phyloP scores from a whole-genome alignment of 2,797 vertebrate genomes.

The Ptychadena robeensis region DNA sequence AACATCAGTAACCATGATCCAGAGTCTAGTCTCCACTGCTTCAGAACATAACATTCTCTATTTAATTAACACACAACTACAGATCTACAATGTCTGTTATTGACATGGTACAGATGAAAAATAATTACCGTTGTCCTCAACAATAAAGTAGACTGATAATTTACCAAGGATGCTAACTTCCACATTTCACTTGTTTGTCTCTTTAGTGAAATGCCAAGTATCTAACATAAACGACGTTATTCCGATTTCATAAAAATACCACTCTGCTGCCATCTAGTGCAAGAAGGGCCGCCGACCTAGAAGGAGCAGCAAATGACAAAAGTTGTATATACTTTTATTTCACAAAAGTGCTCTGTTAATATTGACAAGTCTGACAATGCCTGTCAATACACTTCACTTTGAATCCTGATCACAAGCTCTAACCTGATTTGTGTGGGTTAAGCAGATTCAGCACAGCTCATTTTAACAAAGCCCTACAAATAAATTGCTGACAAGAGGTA shows the following conservation, averaged over 20 bases:
- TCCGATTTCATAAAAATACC: conserved; percentile 23
- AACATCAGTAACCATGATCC: conserved; percentile 37
- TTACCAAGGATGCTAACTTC: conserved; percentile 45
- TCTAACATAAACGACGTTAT: not conserved
- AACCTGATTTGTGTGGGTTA: conserved; percentile 5
- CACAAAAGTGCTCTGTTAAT: not conserved
- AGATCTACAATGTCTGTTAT: conserved; percentile 22
- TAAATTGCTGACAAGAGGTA: conserved; percentile 19
- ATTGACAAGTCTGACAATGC: not conserved
- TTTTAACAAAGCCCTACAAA: conserved; percentile 26
- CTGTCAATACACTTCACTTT: not conserved
- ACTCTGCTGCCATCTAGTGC: conserved; percentile 56
- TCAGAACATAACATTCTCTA: conserved; percentile 34
- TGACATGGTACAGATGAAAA: conserved; percentile 39
- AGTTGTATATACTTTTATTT: not conserved
- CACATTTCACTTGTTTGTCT: conserved; percentile 43
- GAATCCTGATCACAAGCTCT: conserved; percentile 8
- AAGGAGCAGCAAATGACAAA: not conserved
- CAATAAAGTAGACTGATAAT: conserved; percentile 48
- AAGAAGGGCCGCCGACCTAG: not conserved
- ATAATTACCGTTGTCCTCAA: conserved; percentile 49
- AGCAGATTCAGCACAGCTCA: not conserved
- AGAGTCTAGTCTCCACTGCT: conserved; percentile 14
- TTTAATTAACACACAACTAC: conserved; percentile 47
- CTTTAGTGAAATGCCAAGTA: conserved; percentile 10